A percentile compares a stretch with the other conserved stretches of the same genome.
Evolutionary conservation across 2,888 invertebrate genomes (phyloP).

Genomic region (Serrognathus titanus): DNA sequence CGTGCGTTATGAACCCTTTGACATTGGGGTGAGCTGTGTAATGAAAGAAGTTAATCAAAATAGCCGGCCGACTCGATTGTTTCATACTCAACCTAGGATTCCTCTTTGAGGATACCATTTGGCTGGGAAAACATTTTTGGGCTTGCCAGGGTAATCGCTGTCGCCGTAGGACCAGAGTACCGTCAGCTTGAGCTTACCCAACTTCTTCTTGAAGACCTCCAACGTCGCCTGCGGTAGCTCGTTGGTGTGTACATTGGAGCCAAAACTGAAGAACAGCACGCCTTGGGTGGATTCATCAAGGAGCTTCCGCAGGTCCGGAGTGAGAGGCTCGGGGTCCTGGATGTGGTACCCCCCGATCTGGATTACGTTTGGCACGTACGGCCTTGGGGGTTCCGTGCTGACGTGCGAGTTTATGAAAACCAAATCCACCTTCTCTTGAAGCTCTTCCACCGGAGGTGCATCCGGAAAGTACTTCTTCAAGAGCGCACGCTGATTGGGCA

Average conservation of each 20-base stretch:
- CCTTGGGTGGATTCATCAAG: conserved; percentile 32
- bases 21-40: conserved; percentile 52
- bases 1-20: conserved; percentile 57
- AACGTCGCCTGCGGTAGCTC: conserved; percentile 25
- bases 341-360: conserved; percentile 39
- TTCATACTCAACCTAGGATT: conserved; percentile 25
- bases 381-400: conserved; percentile 33
- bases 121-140: conserved; percentile 55
- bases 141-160: conserved; percentile 49
- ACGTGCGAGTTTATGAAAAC: conserved; percentile 35
- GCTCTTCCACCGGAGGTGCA: conserved; percentile 30
- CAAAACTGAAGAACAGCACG: conserved; percentile 34
- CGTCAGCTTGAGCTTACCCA: conserved; percentile 56
- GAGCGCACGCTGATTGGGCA: conserved; percentile 23
- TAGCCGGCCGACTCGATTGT: neutral
- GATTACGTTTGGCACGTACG: conserved; percentile 37
- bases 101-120: conserved; percentile 64
- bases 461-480: conserved; percentile 30
- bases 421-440: conserved; percentile 31
- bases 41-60: neutral
- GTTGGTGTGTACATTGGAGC: conserved; percentile 29
- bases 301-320: conserved; percentile 23
- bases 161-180: conserved; percentile 69
- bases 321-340: conserved; percentile 22
- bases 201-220: conserved; percentile 52